These are phyloP conservation scores for Enoplosus armatus DNA, from an alignment of 2,797 vertebrate species.

Conservation along the genomic window DNA sequence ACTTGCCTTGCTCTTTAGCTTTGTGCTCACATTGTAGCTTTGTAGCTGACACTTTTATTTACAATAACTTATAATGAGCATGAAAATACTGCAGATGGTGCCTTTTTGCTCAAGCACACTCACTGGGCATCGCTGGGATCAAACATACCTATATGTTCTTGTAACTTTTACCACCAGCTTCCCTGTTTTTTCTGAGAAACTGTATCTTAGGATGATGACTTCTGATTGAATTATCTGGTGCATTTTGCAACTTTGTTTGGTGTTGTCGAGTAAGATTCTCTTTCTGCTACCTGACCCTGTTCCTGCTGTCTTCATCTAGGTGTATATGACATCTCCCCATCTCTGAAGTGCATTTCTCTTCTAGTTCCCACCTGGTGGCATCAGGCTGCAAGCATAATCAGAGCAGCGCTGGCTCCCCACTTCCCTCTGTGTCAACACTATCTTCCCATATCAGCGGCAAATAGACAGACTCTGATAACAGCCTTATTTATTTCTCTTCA, in stretches of 20 bases:
- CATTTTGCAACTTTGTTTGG: slow-evolving; percentile 25
- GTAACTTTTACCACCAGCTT: slow-evolving; percentile 6
- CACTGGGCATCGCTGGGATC: background rate
- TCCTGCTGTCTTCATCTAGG: slow-evolving; percentile 22
- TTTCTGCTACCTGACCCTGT: slow-evolving; percentile 10
- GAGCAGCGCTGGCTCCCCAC: slow-evolving; percentile 24
- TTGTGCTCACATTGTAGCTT: slow-evolving; percentile 27
- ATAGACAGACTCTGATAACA: slow-evolving; percentile 67
- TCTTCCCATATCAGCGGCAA: slow-evolving; percentile 61
- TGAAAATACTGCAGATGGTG: slow-evolving; percentile 40
- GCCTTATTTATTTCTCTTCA: slow-evolving; percentile 61
- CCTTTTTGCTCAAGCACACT: slow-evolving; percentile 33
- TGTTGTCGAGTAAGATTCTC: slow-evolving; percentile 17
- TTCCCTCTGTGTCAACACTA: slow-evolving; percentile 58
- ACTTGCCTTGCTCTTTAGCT: slow-evolving; percentile 16
- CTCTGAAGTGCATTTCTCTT: slow-evolving; percentile 36
- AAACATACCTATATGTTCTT: slow-evolving; percentile 28
- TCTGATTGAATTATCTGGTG: background rate
- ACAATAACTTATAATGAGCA: slow-evolving; percentile 31
- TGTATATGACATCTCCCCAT: slow-evolving; percentile 30
- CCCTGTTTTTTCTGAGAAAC: slow-evolving; percentile 1
- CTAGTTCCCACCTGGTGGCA: slow-evolving; percentile 55
- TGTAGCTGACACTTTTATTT: slow-evolving; percentile 26
- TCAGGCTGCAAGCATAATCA: slow-evolving; percentile 61
- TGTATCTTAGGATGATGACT: background rate